Conservation (phyloP, 2,888 invertebrate genomes). For the Thymelicus lineola region DNA sequence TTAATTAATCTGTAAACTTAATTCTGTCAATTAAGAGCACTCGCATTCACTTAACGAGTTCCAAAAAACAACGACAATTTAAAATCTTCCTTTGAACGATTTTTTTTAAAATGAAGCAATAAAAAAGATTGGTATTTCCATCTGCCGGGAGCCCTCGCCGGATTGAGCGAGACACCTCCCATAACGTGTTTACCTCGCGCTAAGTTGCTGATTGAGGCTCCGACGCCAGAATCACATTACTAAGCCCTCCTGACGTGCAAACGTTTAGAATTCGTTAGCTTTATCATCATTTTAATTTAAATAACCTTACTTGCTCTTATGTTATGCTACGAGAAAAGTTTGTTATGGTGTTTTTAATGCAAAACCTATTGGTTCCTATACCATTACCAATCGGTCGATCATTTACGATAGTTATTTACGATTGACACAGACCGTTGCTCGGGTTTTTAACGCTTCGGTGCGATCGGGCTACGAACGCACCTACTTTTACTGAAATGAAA, state of each 20-base stretch:
- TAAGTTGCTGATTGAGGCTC: constrained; percentile 61
- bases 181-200: constrained; percentile 59
- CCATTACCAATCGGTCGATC: too few relatives aligned
- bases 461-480: neutral
- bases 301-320: neutral
- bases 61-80: constrained; percentile 4
- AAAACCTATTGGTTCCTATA: too few relatives aligned
- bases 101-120: constrained; percentile 50
- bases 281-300: neutral
- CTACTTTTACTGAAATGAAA: constrained; percentile 12
- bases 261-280: constrained; percentile 2
- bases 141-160: neutral
- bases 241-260: constrained; percentile 21
- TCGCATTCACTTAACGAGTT: neutral
- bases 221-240: constrained; percentile 50
- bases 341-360: too few relatives aligned
- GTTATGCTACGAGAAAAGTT: too few relatives aligned
- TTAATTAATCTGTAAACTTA: constrained; percentile 1
- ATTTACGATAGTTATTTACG: too few relatives aligned
- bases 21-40: neutral
- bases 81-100: neutral
- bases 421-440: too few relatives aligned
- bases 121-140: constrained; percentile 53
- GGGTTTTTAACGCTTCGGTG: neutral
- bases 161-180: constrained; percentile 42